Evolutionary conservation across 2,888 invertebrate species (phyloP), one percentile per base, ranked within the genome.

Genomic region (Linnaemya tessellans): DNA sequence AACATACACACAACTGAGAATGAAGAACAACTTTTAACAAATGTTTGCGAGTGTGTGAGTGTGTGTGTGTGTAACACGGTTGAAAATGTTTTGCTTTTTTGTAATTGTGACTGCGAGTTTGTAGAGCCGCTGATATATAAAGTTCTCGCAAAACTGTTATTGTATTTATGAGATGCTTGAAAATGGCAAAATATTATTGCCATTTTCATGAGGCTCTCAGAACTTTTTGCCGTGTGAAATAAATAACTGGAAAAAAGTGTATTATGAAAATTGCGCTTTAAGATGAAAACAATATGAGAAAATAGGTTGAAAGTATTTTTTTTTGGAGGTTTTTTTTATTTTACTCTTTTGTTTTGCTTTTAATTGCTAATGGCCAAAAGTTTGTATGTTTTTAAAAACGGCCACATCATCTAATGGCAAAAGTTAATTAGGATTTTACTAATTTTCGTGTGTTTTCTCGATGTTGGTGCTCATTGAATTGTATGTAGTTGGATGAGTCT

Each of bases 141-240:
- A 67, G 65, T 65, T 77, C 67, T 65, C n/a, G 13, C 51, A 35
- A 75, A 41, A 54, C 30, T 38, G 1, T 56, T 75, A 30, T 49
- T n/a, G n/a, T 38, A 54, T 74, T 73, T 51, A 64, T 64, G 41
- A 64, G 74, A 41, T 74, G 56, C 54, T 9, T n/a, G 15, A 43
- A 75, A 74, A 60, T 25, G n/a, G 54, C 70, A 56, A 58, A 18
- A n/a, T n/a, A n/a, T 54, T 18, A 43, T 54, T 8, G 3, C 3
- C 9, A 38, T 5, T 58, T 62, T 62, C 13, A 38, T 38, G 38
- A 74, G 49, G 15, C 25, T 22, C n/a, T 51, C 7, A 49, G 11
- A 49, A 58, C 22, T 43, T 70, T 41, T 20, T 58, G 30, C 30
- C 30, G 22, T n/a, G 11, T 71, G 30, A 41, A 71, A 56, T 41